phyloP scores from a whole-genome alignment of 2,797 vertebrate species.

The Mormyrus proboscirostris region DNA sequence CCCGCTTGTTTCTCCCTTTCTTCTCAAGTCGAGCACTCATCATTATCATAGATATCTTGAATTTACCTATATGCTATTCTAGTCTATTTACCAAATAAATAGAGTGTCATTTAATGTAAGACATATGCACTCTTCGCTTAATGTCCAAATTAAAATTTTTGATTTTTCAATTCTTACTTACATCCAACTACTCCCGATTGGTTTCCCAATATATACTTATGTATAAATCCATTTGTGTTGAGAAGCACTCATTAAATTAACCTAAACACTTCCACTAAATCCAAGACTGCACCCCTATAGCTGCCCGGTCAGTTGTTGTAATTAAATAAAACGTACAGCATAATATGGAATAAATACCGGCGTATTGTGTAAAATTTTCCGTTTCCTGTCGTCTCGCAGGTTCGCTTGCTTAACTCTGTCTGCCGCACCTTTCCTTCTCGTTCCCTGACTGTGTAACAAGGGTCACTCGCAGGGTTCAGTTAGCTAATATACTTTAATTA shows the following conservation, averaged over 20 bases:
- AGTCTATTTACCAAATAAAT: neutral
- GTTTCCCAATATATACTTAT: neutral
- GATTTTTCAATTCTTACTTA: neutral
- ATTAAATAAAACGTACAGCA: neutral
- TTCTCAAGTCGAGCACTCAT: no score
- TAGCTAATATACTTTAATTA: slow-evolving; percentile 70
- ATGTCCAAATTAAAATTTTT: neutral
- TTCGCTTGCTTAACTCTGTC: slow-evolving; percentile 12
- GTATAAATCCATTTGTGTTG: neutral
- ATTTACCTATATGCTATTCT: neutral
- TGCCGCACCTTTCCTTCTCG: slow-evolving; percentile 33
- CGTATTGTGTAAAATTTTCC: slow-evolving; percentile 28
- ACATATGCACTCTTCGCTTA: neutral
- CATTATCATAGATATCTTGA: neutral
- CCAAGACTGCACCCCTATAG: neutral
- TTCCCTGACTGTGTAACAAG: slow-evolving; percentile 57
- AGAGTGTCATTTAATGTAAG: neutral
- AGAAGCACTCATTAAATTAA: neutral
- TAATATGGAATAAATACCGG: neutral
- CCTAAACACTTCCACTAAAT: neutral
- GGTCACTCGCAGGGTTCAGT: slow-evolving; percentile 60
- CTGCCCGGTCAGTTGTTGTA: neutral
- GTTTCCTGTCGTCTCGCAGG: neutral
- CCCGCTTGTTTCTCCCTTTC: neutral
- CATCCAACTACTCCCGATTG: neutral